These are phyloP conservation scores for Calcarius ornatus DNA, from an alignment of 2,113 vertebrate genomes.

Conservation along the genomic window DNA sequence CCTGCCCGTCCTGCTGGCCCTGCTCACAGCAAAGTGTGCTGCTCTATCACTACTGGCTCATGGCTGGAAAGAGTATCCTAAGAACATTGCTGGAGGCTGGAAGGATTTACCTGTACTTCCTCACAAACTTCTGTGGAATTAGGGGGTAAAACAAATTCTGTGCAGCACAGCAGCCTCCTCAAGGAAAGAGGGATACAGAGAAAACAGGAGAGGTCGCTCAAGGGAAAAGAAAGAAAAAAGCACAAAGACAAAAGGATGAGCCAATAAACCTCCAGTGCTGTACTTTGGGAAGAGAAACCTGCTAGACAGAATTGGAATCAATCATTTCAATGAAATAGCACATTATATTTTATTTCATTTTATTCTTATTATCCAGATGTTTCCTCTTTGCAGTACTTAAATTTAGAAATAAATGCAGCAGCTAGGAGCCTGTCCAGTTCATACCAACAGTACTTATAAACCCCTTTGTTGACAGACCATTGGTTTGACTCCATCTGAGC, in stretches of 20 bases:
- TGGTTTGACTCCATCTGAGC: neutral
- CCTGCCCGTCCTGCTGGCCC: neutral
- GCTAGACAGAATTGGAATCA: neutral
- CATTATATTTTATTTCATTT: neutral
- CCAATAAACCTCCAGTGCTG: neutral
- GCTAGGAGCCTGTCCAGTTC: neutral
- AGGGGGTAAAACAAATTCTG: neutral
- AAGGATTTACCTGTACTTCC: neutral
- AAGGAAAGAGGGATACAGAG: neutral
- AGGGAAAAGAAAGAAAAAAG: constrained; percentile 21
- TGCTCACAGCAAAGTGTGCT: neutral
- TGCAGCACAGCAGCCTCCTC: neutral
- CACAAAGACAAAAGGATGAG: constrained; percentile 4
- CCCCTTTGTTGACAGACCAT: neutral
- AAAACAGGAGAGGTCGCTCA: constrained; percentile 47
- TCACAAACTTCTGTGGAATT: neutral
- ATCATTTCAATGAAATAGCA: neutral
- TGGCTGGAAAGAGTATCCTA: neutral
- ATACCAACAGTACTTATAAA: neutral
- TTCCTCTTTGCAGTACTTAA: neutral
- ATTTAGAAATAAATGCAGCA: neutral
- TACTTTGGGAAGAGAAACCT: neutral
- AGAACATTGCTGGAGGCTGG: neutral
- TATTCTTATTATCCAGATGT: neutral
- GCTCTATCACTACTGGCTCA: neutral